Conservation (phyloP, 2,888 invertebrate genomes). For the Limnephilus marmoratus region DNA sequence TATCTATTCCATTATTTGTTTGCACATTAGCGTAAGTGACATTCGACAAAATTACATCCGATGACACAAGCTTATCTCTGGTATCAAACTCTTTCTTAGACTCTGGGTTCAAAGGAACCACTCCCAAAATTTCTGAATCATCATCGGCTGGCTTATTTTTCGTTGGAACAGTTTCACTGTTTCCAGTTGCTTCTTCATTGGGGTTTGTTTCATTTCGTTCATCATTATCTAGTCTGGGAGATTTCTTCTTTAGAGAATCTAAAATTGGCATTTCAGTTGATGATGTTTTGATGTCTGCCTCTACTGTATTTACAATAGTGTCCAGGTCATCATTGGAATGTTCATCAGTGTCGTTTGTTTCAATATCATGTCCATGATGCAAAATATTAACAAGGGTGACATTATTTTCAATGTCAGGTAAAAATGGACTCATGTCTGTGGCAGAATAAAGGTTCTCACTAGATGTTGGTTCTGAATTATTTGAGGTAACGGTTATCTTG, state of each 20-base stretch:
- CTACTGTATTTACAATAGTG: slow-evolving; percentile 30
- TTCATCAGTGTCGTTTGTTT: slow-evolving; percentile 67
- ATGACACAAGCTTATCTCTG: slow-evolving; percentile 55
- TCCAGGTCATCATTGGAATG: slow-evolving; percentile 29
- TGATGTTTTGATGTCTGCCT: neutral
- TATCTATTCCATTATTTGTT: neutral
- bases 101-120: slow-evolving; percentile 67
- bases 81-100: slow-evolving; percentile 49
- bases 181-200: slow-evolving; percentile 56
- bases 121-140: slow-evolving; percentile 67
- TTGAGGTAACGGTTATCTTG: neutral
- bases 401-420: slow-evolving; percentile 81
- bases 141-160: slow-evolving; percentile 41
- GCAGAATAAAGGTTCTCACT: slow-evolving; percentile 67
- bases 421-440: slow-evolving; percentile 82
- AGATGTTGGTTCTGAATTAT: slow-evolving; percentile 30
- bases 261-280: slow-evolving; percentile 31
- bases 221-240: slow-evolving; percentile 75
- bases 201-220: slow-evolving; percentile 76
- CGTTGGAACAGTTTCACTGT: slow-evolving; percentile 46
- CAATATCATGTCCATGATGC: slow-evolving; percentile 77
- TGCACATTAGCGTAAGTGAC: slow-evolving; percentile 39
- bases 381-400: slow-evolving; percentile 79
- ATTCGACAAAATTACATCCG: slow-evolving; percentile 18
- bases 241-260: slow-evolving; percentile 67